Percentiles rank a stretch among this genome's conserved stretches.
These are phyloP conservation scores for Drosophila macrospina DNA, from an alignment of 2,888 invertebrate genomes.

Conservation along the genomic window DNA sequence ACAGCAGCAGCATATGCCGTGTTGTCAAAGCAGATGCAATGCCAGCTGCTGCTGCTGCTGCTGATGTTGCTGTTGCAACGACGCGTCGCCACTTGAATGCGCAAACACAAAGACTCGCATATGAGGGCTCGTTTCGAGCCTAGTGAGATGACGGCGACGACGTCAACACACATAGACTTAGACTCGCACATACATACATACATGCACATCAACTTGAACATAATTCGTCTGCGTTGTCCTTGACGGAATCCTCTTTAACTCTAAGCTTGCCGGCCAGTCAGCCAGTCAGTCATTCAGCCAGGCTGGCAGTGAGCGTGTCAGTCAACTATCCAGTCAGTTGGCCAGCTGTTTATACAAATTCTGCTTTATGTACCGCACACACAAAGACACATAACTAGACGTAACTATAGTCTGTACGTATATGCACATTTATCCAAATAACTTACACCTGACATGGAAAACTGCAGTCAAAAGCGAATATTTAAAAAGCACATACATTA, in stretches of 20 bases:
- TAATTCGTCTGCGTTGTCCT: constrained; percentile 66
- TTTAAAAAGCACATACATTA: constrained; percentile 49
- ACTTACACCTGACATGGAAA: constrained; percentile 32
- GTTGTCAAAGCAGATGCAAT: constrained; percentile 12
- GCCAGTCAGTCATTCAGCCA: constrained; percentile 9
- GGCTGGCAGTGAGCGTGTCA: constrained; percentile 14
- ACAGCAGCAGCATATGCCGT: constrained; percentile 6
- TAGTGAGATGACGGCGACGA: constrained; percentile 6
- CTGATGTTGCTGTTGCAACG: constrained; percentile 12
- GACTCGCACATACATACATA: constrained; percentile 35
- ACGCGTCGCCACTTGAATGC: constrained; percentile 72
- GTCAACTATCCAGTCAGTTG: constrained; percentile 30
- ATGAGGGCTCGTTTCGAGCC: constrained; percentile 44
- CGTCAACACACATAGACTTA: background rate
- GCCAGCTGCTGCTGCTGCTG: constrained; percentile 30
- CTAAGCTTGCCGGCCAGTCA: constrained; percentile 38
- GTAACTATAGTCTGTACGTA: constrained; percentile 8
- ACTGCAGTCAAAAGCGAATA: constrained; percentile 46
- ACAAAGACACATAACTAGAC: constrained; percentile 16
- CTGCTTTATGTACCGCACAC: constrained; percentile 32
- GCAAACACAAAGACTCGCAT: constrained; percentile 76
- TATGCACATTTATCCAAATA: constrained; percentile 17
- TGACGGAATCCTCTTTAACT: constrained; percentile 59
- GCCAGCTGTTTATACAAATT: constrained; percentile 50
- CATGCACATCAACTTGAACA: constrained; percentile 48